Conservation (phyloP, 2,888 invertebrate species). For the Sesia apiformis region DNA sequence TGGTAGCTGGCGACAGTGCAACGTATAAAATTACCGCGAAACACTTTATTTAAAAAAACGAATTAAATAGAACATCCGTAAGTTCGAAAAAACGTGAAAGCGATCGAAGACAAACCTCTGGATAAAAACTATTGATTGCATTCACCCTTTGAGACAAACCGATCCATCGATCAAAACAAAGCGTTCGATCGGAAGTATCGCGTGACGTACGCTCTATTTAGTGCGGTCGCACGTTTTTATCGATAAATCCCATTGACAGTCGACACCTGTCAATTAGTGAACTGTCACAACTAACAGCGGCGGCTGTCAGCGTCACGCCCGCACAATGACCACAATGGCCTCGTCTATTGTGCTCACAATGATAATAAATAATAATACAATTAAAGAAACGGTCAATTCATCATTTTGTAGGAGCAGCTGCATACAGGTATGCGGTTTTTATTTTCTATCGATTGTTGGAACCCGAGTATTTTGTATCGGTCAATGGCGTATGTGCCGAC, state of each 20-base stretch:
- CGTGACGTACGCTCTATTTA: conserved; percentile 12
- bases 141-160: neutral
- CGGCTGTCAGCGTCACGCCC: conserved; percentile 15
- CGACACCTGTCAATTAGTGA: conserved; percentile 43
- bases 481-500: conserved; percentile 2
- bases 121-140: neutral
- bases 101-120: neutral
- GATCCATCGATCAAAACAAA: conserved; percentile 34
- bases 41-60: too few species aligned
- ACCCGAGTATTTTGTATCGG: neutral
- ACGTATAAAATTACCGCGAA: too few species aligned
- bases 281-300: conserved; percentile 27
- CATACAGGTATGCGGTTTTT: conserved; percentile 20
- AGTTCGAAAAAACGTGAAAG: neutral
- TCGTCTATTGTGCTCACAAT: neutral
- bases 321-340: conserved; percentile 20
- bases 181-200: conserved; percentile 20
- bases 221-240: conserved; percentile 8
- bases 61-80: neutral
- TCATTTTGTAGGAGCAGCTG: conserved; percentile 21
- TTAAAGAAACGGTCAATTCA: conserved; percentile 27
- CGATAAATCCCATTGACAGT: conserved; percentile 1
- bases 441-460: conserved; percentile 4
- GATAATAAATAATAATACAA: conserved; percentile 20
- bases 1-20: too few species aligned